Evolutionary conservation across 1,140 invertebrate species (phyloP), one percentile per base, ranked within the genome.

Genomic region (Saccostrea cuccullata): DNA sequence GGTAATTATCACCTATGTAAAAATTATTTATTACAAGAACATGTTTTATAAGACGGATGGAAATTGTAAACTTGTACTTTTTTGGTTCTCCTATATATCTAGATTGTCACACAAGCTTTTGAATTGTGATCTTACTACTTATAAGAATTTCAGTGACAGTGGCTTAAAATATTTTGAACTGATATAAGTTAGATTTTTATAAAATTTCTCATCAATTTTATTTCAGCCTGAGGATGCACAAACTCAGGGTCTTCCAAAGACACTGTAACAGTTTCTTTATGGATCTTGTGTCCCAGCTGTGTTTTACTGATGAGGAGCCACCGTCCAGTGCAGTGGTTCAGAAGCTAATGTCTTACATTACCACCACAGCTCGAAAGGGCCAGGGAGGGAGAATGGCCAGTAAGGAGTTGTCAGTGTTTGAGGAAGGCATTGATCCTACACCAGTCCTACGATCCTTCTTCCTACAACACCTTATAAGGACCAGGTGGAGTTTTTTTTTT

Each of bases 241-340:
- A 85, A 56, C 82, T 88, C 55, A 77, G 85, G 15, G 85, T 87
- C 20, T 89, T 86, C 84, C 88, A 91, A 89, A 85, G 89, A 84
- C 85, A 89, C n/a, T 91, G 91, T 84, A 92, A 93, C 86, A 90
- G 84, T 83, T 94, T 94, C 87, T 92, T 93, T 58, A 93, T 94
- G 92, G 90, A 92, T 0, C 87, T 94, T 13, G 92, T 94, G 30
- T 93, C 93, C 2, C 90, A 92, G 86, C 90, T 94, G 20, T 94
- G 93, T 82, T 94, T 94, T 91, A 88, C 87, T 64, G 90, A 91
- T 2, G 89, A 91, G 55, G 85, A 23, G 15, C 89, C 93, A 26
- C 94, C 94, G 15, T 90, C 90, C 30, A 82, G 86, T n/a, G 87
- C 90, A 30, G 92, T 93, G 5, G 85, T 94, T 26, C 26, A 89